A percentile compares a stretch with the other conserved stretches of the same genome.
Conservation (phyloP, 2,888 invertebrate genomes). For the Troides aeacus region DNA sequence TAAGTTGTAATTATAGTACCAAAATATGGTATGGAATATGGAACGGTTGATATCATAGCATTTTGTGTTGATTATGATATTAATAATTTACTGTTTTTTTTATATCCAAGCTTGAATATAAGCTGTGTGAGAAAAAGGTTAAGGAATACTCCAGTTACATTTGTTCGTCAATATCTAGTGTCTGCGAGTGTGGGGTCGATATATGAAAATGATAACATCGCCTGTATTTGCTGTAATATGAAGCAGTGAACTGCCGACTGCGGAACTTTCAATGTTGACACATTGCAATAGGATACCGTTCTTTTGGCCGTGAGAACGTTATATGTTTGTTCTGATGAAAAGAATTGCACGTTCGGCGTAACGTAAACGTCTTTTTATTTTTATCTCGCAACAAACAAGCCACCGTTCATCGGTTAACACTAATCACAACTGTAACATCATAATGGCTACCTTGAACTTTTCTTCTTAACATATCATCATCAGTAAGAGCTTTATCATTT, state of each 20-base stretch:
- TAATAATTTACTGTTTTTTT: neutral
- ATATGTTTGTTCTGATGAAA: constrained; percentile 37
- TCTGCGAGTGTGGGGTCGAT: constrained; percentile 29
- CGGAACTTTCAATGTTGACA: constrained; percentile 43
- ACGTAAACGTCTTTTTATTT: constrained; percentile 33
- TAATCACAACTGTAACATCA: constrained; percentile 6
- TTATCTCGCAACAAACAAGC: constrained; percentile 28
- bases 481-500: neutral
- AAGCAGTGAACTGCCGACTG: constrained; percentile 43
- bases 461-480: neutral
- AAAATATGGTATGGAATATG: too few relatives aligned
- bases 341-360: constrained; percentile 33
- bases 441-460: neutral
- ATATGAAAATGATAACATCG: constrained; percentile 36
- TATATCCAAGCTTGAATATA: neutral
- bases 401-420: neutral
- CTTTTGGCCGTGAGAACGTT: constrained; percentile 42
- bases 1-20: too few relatives aligned
- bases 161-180: constrained; percentile 26
- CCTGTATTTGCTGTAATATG: constrained; percentile 48
- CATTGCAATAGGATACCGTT: constrained; percentile 44
- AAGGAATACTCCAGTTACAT: constrained; percentile 8
- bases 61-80: neutral
- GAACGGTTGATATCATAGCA: too few relatives aligned
- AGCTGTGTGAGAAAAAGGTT: constrained; percentile 1